Conservation (phyloP, 1,140 invertebrate species). For the Neodiprion lecontei region DNA sequence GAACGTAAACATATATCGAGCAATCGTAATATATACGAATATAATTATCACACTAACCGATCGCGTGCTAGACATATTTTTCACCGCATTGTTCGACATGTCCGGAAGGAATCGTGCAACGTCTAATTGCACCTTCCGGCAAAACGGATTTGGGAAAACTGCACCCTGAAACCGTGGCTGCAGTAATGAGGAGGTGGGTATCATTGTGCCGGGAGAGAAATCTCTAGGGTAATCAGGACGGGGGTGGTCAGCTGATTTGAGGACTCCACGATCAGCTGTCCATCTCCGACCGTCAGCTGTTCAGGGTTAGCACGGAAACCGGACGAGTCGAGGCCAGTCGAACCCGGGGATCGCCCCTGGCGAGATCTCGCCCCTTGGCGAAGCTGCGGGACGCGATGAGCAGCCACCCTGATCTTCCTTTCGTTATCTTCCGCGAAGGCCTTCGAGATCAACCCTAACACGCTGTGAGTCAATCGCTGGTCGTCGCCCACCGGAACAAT, state of each 20-base stretch:
- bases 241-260: constrained; percentile 15
- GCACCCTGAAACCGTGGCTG: too few relatives aligned
- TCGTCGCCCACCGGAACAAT: too few relatives aligned
- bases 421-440: neutral
- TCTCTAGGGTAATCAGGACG: constrained; percentile 31
- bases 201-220: constrained; percentile 6
- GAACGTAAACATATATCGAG: too few relatives aligned
- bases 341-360: neutral
- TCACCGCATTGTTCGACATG: too few relatives aligned
- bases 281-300: constrained; percentile 10
- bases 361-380: neutral
- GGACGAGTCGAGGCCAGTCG: neutral
- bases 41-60: too few relatives aligned
- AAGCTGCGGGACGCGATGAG: neutral
- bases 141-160: too few relatives aligned
- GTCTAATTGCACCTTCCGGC: too few relatives aligned
- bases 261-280: constrained; percentile 25
- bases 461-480: neutral
- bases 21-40: too few relatives aligned
- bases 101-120: too few relatives aligned
- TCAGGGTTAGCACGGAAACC: neutral
- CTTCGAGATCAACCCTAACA: neutral
- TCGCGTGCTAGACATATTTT: too few relatives aligned
- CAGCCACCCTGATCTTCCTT: too few relatives aligned
- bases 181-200: too few relatives aligned